phyloP scores from a whole-genome alignment of 2,113 vertebrate genomes.

The Panurus biarmicus region DNA sequence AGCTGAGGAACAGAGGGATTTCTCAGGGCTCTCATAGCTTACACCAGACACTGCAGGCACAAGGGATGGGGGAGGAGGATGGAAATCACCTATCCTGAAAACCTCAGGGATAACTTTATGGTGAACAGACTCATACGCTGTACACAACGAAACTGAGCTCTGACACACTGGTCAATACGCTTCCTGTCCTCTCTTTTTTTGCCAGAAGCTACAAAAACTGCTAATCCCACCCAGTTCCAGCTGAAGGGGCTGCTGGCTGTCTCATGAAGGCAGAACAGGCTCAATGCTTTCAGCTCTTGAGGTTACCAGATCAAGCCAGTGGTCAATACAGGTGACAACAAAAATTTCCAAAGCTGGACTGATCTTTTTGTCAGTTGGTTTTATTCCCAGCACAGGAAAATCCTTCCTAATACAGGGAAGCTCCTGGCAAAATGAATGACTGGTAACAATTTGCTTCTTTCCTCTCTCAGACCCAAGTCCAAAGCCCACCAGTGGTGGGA shows the following conservation, averaged over 20 bases:
- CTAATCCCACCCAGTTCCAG: background rate
- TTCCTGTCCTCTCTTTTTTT: background rate
- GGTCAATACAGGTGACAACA: background rate
- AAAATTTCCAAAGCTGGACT: background rate
- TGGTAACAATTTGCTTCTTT: background rate
- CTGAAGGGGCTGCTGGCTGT: background rate
- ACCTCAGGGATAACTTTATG: background rate
- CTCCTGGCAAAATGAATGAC: background rate
- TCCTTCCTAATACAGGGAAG: background rate
- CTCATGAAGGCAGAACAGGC: background rate
- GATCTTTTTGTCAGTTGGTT: background rate
- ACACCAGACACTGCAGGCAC: background rate
- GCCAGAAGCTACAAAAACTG: background rate
- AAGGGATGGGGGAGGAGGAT: background rate
- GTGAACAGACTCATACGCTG: background rate
- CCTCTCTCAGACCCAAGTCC: background rate
- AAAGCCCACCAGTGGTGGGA: background rate
- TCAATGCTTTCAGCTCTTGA: background rate
- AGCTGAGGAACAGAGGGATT: background rate
- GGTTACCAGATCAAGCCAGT: background rate
- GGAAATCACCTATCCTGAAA: background rate
- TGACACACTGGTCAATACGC: background rate
- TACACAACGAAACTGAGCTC: background rate
- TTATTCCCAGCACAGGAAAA: background rate
- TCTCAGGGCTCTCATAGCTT: background rate